phyloP scores from a whole-genome alignment of 37 sponge, comb jelly and placozoan genomes.

The Crambe crambe region DNA sequence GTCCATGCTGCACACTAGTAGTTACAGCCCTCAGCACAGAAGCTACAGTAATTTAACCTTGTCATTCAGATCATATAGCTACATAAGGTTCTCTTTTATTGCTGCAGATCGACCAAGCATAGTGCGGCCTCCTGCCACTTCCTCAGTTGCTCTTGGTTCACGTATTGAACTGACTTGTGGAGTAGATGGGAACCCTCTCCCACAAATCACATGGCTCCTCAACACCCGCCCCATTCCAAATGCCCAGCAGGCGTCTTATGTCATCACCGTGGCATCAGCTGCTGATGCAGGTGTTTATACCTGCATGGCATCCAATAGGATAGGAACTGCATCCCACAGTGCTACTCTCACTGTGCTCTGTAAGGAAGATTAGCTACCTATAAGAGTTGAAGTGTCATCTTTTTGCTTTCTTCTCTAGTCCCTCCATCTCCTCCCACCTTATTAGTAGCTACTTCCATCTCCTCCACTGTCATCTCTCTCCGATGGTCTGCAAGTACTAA shows the following conservation, averaged over 20 bases:
- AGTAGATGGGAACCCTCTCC: conserved; percentile 46
- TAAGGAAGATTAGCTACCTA: neutral
- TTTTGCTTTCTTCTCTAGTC: conserved; percentile 26
- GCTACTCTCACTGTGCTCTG: conserved; percentile 42
- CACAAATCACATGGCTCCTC: conserved; percentile 52
- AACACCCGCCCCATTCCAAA: conserved; percentile 19
- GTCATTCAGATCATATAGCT: too few relatives aligned
- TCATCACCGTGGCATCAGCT: conserved; percentile 23
- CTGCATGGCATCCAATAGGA: conserved; percentile 52
- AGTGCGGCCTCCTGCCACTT: neutral
- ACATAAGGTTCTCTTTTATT: neutral
- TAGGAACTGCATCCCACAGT: conserved; percentile 29
- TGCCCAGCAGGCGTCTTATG: conserved; percentile 19
- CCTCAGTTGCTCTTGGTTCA: neutral
- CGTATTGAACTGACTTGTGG: conserved; percentile 30
- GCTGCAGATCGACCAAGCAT: neutral
- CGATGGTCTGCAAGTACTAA: conserved; percentile 45
- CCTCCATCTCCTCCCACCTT: conserved; percentile 67
- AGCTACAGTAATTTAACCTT: neutral
- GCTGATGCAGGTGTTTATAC: conserved; percentile 43
- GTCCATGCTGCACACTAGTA: too few relatives aligned
- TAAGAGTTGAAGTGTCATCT: neutral
- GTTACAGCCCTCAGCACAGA: too few relatives aligned
- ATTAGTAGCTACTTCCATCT: neutral
- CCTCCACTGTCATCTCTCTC: conserved; percentile 38